Base-by-base conservation (phyloP, 2,113 vertebrate genomes). In the Acanthisitta chloris region DNA sequence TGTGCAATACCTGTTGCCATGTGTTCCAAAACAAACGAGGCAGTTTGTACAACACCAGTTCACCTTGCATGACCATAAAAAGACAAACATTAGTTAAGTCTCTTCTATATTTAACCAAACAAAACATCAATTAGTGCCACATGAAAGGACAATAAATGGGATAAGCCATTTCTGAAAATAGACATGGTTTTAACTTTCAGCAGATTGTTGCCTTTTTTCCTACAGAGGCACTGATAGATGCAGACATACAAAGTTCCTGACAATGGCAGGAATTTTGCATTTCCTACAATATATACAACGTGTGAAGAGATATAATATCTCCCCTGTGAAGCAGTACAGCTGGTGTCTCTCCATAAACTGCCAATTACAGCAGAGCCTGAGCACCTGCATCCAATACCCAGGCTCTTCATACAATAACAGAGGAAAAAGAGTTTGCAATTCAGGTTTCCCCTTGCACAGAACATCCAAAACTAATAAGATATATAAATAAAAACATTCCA, bases 401-500 rank as follows among this genome's bases (percentile, higher is more conserved):
- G 69, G 62, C 83, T 78, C 86, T 91, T 92, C 90, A 96, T 86
- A 91, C 78, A 96, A 94, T 94, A 95, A 91, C 58, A 65, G 34
- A 43, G 65, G 64, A 42, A 92, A 79, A 91, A 93, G 93, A 89
- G 58, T 87, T 91, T 84, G 94, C 80, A 94, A 86, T 92, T 94
- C 89, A 93, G 86, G 85, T 86, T 97, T 96, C 91, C 88, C 89
- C 87, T 92, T 88, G 80, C 70, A 62, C 85, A 91, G 95, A 92
- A 96, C 95, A 97, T 95, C 94, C 96, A 96, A 88, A 97, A 96
- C 91, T 96, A 96, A 96, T 96, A 95, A 95, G 94, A 96, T 81
- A 88, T 26, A 97, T 93, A 97, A 97, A 97, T 95, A 97, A 97
- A 97, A 97, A 94, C 89, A 97, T 91, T 96, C 87, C 92, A 90